phyloP scores from a whole-genome alignment of 2,797 vertebrate species.

The Sebastes steindachneri region DNA sequence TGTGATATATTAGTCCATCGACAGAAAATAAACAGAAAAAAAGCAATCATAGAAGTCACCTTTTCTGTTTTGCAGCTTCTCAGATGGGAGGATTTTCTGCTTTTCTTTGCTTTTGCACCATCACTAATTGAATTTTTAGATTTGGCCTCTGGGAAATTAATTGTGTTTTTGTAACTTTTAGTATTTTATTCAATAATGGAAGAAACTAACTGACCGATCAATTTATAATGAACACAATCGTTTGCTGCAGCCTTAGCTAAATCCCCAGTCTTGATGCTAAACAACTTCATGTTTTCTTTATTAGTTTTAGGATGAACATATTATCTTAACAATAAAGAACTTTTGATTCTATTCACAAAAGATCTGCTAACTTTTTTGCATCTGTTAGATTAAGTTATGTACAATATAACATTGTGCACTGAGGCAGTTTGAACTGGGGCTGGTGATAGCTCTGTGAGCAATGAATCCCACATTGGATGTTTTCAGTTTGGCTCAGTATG shows the following conservation, averaged over 20 bases:
- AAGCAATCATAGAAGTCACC: not conserved
- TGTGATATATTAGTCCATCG: not conserved
- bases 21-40: not conserved
- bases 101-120: not conserved
- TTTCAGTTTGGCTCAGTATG: no score
- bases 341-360: not conserved
- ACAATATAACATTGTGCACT: accelerated
- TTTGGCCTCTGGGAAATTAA: not conserved
- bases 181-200: not conserved
- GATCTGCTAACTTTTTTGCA: not conserved
- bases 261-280: not conserved
- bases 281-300: not conserved
- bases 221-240: not conserved
- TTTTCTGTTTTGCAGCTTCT: not conserved
- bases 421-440: accelerated
- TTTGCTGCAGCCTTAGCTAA: not conserved
- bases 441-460: no score
- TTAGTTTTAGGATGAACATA: not conserved
- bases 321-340: not conserved
- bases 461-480: no score
- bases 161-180: not conserved
- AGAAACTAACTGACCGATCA: not conserved
- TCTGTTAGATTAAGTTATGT: not conserved
- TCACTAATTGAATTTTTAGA: not conserved
- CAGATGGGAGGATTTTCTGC: not conserved